Evolutionary conservation across 2,113 vertebrate genomes (phyloP).

Genomic region (Silurus meridionalis): DNA sequence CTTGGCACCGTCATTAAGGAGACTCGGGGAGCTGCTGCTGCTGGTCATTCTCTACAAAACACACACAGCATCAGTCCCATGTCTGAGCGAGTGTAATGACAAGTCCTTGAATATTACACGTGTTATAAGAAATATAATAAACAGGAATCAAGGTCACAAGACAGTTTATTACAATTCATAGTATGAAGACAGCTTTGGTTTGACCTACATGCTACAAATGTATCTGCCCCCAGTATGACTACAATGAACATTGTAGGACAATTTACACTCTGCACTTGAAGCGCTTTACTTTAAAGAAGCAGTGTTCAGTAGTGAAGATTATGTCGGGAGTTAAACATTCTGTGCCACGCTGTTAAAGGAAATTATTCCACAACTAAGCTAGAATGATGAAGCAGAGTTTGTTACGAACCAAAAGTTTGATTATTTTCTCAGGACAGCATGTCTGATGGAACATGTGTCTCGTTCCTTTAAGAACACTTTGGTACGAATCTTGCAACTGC

Average conservation of each 20-base stretch:
- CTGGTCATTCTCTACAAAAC: conserved; percentile 88
- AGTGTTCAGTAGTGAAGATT: background rate
- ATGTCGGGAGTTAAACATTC: background rate
- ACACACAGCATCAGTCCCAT: background rate
- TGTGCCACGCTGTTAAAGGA: background rate
- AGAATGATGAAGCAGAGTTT: background rate
- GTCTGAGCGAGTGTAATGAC: background rate
- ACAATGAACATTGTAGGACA: background rate
- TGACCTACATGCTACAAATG: background rate
- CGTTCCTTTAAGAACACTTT: background rate
- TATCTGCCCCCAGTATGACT: background rate
- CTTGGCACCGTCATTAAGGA: conserved; percentile 98
- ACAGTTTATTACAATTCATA: background rate
- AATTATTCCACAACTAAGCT: background rate
- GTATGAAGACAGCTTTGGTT: background rate
- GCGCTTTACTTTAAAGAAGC: no score
- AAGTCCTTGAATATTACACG: background rate
- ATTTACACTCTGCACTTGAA: background rate
- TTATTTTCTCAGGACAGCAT: background rate
- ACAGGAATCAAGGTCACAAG: background rate
- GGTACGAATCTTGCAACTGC: background rate
- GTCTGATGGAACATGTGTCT: background rate
- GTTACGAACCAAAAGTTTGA: background rate
- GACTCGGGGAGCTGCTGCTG: conserved; percentile 97
- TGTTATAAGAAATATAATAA: background rate